Base-by-base conservation (phyloP, 1,140 invertebrate species). In the Myzus persicae region DNA sequence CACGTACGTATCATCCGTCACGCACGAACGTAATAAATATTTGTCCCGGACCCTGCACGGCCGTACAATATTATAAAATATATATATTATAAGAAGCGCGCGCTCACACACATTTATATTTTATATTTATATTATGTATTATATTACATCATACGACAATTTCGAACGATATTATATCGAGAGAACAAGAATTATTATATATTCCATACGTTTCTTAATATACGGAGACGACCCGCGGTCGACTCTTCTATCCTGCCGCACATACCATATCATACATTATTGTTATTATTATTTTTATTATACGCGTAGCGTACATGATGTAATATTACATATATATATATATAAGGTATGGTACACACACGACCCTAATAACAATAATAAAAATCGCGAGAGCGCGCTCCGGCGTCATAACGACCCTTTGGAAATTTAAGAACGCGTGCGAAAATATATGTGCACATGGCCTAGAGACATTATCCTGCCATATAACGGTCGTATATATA, bases 1-100 rank as follows among this genome's bases (percentile, higher is more conserved):
- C 91, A 93, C 81, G 91, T 85, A 54, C 76, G 38, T 18, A 54
- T 93, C 91, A 93, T 93, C 91, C 76, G 91, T 93, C 81, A 93
- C 38, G 81, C 91, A 82, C 81, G 81, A 54, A 31, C 76, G 81
- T 82, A 84, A 84, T 93, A 93, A 93, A 93, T 93, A 93, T 93
- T 93, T 84, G 46, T 92, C 76, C 42, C 67, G n/a, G 9, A 40
- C 48, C 88, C 88, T 51, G 36, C 1, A 9, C 3, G n/a, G 31
- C 42, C n/a, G 36, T 24, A 36, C 20, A 38, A 42, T 48, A 88
- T 88, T 88, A 42, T 44, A 36, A 87, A 31, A 31, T 59, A 59
- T 67, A 67, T 67, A 67, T 67, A 67, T 67, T 76, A 76, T 76
- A 36, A 76, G 36, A 76, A 76, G 59, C 14, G 59, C 59, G 14